Evolutionary conservation across 2,113 vertebrate genomes (phyloP).

Genomic region (Electrona antarctica): DNA sequence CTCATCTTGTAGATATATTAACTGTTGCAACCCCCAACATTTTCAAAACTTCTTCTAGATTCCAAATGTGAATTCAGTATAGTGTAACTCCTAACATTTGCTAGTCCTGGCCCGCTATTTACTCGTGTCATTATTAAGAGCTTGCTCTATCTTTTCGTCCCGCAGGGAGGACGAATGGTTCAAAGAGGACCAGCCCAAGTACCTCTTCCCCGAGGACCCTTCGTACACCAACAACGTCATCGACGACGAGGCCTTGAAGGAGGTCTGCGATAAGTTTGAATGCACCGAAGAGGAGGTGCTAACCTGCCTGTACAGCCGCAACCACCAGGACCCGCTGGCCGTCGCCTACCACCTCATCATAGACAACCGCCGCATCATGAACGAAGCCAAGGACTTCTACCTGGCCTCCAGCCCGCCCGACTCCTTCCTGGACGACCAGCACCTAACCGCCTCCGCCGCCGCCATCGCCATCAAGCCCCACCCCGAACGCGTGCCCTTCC

Average conservation of each 20-base stretch:
- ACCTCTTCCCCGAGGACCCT: slow-evolving; percentile 96
- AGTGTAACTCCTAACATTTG: neutral
- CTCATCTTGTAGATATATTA: too few species aligned
- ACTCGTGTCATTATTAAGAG: neutral
- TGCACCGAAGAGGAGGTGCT: slow-evolving; percentile 97
- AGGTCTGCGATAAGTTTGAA: slow-evolving; percentile 98
- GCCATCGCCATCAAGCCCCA: slow-evolving; percentile 83
- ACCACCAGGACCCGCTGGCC: slow-evolving; percentile 94
- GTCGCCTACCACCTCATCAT: slow-evolving; percentile 99
- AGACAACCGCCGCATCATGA: slow-evolving; percentile 99
- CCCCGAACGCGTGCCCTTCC: slow-evolving; percentile 93
- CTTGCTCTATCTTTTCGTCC: neutral
- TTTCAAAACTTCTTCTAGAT: neutral
- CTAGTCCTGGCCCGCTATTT: slow-evolving; percentile 1
- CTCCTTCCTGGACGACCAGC: slow-evolving; percentile 95
- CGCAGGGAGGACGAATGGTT: slow-evolving; percentile 97
- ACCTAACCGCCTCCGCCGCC: slow-evolving; percentile 70
- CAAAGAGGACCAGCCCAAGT: slow-evolving; percentile 95
- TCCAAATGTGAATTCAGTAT: too few species aligned
- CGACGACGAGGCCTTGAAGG: slow-evolving; percentile 97
- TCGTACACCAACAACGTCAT: slow-evolving; percentile 97
- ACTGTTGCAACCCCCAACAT: neutral
- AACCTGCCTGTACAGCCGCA: slow-evolving; percentile 90
- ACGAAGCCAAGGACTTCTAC: slow-evolving; percentile 98
- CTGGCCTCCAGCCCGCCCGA: slow-evolving; percentile 95